Percentiles rank a stretch among this genome's conserved stretches.
These are phyloP conservation scores for Ruditapes philippinarum DNA, from an alignment of 1,140 invertebrate genomes.

Conservation along the genomic window DNA sequence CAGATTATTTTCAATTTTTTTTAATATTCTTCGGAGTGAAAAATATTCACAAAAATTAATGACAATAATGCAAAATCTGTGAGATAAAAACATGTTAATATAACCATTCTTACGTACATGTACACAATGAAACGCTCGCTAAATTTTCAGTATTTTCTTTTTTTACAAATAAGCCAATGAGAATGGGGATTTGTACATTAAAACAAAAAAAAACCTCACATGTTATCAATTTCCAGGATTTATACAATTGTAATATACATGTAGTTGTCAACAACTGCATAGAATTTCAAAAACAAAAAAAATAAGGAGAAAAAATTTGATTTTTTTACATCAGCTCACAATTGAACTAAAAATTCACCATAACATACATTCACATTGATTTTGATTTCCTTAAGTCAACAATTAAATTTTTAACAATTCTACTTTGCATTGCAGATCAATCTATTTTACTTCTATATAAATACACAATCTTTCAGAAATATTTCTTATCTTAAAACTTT, in stretches of 20 bases:
- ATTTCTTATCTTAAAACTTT: no score
- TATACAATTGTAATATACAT: no score
- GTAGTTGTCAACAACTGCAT: slow-evolving; percentile 23
- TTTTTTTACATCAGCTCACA: no score
- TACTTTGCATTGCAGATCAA: no score
- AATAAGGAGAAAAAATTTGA: no score
- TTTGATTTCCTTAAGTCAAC: no score
- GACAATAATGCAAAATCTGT: slow-evolving; percentile 15
- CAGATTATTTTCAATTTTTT: not conserved
- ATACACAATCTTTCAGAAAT: no score
- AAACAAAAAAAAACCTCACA: not conserved
- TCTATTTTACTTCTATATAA: no score
- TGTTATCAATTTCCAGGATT: not conserved
- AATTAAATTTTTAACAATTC: no score
- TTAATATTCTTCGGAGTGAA: slow-evolving; percentile 39
- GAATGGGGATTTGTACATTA: not conserved
- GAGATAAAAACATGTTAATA: not conserved
- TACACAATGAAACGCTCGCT: not conserved
- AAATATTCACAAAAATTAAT: slow-evolving; percentile 37
- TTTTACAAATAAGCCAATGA: not conserved
- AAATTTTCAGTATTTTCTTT: no score
- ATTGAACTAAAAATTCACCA: no score
- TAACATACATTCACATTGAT: no score
- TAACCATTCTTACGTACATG: not conserved
- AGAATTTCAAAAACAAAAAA: slow-evolving; percentile 5